These are phyloP conservation scores for Axinella damicornis DNA, from an alignment of 37 sponge, comb jelly and placozoan species.

Conservation along the genomic window DNA sequence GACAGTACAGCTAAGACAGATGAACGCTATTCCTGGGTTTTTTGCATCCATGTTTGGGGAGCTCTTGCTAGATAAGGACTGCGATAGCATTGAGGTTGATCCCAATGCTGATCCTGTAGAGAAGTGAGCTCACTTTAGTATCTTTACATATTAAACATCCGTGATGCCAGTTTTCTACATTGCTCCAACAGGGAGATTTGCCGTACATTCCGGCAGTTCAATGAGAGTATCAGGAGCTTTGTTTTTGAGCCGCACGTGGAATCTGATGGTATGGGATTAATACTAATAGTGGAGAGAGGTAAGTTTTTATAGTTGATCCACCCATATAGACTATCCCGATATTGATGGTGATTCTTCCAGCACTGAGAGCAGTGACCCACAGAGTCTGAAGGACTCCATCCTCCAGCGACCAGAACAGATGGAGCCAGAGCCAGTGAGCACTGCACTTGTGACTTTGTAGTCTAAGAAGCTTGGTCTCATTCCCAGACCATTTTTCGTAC, in stretches of 20 bases:
- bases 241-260: neutral
- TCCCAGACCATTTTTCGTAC: too few species aligned
- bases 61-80: slow-evolving; percentile 3
- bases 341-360: too few species aligned
- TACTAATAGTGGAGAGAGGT: neutral
- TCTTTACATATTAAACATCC: too few species aligned
- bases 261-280: neutral
- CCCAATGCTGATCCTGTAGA: slow-evolving; percentile 41
- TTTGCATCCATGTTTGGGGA: neutral
- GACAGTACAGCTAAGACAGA: too few species aligned
- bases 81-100: slow-evolving; percentile 14
- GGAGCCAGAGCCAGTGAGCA: neutral
- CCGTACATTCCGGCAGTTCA: slow-evolving; percentile 10
- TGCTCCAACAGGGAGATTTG: slow-evolving; percentile 27
- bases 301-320: neutral
- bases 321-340: too few species aligned
- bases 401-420: neutral
- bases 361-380: neutral
- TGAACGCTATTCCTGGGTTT: neutral
- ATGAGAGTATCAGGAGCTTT: slow-evolving; percentile 2
- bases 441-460: neutral
- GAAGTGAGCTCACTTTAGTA: neutral
- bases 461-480: neutral
- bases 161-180: neutral
- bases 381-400: slow-evolving; percentile 6